A percentile compares a stretch with the other conserved stretches of the same genome.
phyloP scores from a whole-genome alignment of 1,140 invertebrate genomes.

The Drosophila tristis region DNA sequence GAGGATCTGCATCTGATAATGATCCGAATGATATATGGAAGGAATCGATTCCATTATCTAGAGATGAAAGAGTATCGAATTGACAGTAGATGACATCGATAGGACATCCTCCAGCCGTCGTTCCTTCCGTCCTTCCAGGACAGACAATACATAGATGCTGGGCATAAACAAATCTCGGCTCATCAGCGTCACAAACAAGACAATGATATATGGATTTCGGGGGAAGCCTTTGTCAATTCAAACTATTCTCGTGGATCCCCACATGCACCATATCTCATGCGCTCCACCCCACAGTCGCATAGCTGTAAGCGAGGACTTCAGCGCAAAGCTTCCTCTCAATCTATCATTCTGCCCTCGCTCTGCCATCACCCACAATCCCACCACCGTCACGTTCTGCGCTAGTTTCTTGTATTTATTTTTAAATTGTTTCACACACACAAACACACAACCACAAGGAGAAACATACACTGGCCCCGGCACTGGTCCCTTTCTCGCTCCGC shows the following conservation, averaged over 20 bases:
- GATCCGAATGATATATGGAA: conserved; percentile 19
- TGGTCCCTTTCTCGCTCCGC: no score
- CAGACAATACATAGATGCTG: conserved; percentile 23
- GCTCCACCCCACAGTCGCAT: conserved; percentile 23
- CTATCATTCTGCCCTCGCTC: conserved; percentile 75
- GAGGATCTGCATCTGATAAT: conserved; percentile 1
- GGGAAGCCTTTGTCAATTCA: conserved; percentile 67
- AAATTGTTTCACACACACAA: conserved; percentile 72
- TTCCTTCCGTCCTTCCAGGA: conserved; percentile 2
- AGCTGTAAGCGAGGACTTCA: conserved; percentile 45
- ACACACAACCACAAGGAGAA: conserved; percentile 4
- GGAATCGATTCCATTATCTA: no score
- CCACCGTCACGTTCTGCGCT: conserved; percentile 61
- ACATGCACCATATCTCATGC: conserved; percentile 28
- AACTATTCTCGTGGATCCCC: conserved; percentile 44
- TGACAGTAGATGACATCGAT: conserved; percentile 25
- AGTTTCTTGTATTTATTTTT: conserved; percentile 82
- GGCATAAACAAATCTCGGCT: conserved; percentile 59
- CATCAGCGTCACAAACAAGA: conserved; percentile 65
- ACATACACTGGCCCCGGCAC: conserved; percentile 11
- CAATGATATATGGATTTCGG: conserved; percentile 66
- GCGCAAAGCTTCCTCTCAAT: conserved; percentile 54
- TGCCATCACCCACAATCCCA: conserved; percentile 24
- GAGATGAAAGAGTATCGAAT: conserved; percentile 19
- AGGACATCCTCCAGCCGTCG: neutral